A percentile compares a stretch with the other conserved stretches of the same genome.
Evolutionary conservation across 2,113 vertebrate species (phyloP).

Genomic region (Zosterops pallidus): DNA sequence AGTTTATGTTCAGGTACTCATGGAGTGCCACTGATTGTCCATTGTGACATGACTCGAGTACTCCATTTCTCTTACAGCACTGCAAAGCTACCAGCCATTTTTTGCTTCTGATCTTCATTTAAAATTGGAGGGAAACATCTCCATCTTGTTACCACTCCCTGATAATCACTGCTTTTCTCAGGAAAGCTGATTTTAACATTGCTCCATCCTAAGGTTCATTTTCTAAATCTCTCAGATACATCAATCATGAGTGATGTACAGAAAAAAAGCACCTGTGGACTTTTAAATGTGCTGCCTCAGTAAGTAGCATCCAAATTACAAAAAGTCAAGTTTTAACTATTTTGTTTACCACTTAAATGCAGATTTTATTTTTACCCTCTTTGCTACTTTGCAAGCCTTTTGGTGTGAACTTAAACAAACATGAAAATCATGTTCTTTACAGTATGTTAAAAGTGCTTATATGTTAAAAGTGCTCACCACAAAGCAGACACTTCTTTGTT

Average conservation of each 20-base stretch:
- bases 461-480: conserved; percentile 64
- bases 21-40: not conserved
- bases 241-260: not conserved
- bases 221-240: not conserved
- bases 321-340: conserved; percentile 39
- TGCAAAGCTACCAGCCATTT: not conserved
- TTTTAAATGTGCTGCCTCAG: not conserved
- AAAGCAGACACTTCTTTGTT: conserved; percentile 67
- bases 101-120: not conserved
- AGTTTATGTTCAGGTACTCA: not conserved
- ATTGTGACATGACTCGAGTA: not conserved
- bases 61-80: not conserved
- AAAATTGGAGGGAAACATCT: not conserved
- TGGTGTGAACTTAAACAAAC: conserved; percentile 58
- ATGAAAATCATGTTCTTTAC: conserved; percentile 56
- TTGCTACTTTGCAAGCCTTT: conserved; percentile 48
- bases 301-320: not conserved
- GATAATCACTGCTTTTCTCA: not conserved
- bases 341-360: conserved; percentile 64
- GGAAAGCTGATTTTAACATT: not conserved
- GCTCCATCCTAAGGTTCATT: not conserved
- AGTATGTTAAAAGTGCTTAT: conserved; percentile 53
- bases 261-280: not conserved
- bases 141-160: not conserved
- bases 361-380: conserved; percentile 52